Percentiles rank a stretch among this genome's conserved stretches.
These are phyloP conservation scores for Chesias legatella DNA, from an alignment of 2,888 invertebrate genomes.

Conservation along the genomic window DNA sequence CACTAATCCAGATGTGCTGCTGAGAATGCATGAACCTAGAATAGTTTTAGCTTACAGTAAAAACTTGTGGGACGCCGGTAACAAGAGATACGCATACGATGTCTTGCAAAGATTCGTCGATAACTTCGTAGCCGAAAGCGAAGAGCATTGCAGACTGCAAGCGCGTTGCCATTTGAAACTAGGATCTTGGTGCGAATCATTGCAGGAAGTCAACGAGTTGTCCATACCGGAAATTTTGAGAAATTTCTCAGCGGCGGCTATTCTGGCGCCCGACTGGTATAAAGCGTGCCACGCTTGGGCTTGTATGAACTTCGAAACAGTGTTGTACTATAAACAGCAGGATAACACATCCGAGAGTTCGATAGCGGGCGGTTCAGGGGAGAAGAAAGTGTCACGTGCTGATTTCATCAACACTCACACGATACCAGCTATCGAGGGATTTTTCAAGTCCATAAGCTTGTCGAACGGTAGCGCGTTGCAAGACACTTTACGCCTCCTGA, in stretches of 20 bases:
- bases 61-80: slow-evolving; percentile 94
- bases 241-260: slow-evolving; percentile 90
- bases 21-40: slow-evolving; percentile 90
- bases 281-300: slow-evolving; percentile 99
- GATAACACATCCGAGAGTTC: slow-evolving; percentile 70
- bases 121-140: slow-evolving; percentile 69
- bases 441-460: slow-evolving; percentile 95
- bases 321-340: slow-evolving; percentile 82
- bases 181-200: slow-evolving; percentile 96
- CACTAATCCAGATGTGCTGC: slow-evolving; percentile 81
- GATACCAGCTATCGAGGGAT: slow-evolving; percentile 96
- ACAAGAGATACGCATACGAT: slow-evolving; percentile 87
- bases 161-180: slow-evolving; percentile 95
- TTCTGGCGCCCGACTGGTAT: slow-evolving; percentile 94
- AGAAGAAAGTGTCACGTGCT: slow-evolving; percentile 64
- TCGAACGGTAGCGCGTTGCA: slow-evolving; percentile 96
- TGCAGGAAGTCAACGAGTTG: slow-evolving; percentile 89
- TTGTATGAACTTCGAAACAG: slow-evolving; percentile 98
- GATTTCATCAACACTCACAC: slow-evolving; percentile 82
- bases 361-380: slow-evolving; percentile 63
- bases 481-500: slow-evolving; percentile 95
- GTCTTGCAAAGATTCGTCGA: slow-evolving; percentile 90
- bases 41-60: slow-evolving; percentile 97
- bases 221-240: slow-evolving; percentile 87
- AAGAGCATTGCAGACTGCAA: slow-evolving; percentile 79